Evolutionary conservation across 2,888 invertebrate species (phyloP).

Genomic region (Zeuzera pyrina): DNA sequence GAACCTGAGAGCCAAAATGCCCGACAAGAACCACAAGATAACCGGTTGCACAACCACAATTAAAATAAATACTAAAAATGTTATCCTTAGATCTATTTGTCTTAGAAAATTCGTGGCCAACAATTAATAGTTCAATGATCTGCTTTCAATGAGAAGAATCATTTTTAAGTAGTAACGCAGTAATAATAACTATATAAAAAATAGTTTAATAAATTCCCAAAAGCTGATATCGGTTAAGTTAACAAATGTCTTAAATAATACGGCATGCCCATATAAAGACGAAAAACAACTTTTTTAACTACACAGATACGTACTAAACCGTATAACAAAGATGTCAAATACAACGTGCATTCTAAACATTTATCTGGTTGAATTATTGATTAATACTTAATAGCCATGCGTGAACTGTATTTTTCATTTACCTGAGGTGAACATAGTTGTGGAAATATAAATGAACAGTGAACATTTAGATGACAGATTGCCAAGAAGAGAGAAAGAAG

Average conservation of each 20-base stretch:
- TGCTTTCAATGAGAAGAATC: no score
- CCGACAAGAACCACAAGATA: conserved; percentile 69
- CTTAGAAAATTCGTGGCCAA: no score
- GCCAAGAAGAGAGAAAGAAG: conserved; percentile 42
- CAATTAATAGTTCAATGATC: no score
- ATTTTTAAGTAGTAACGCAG: no score
- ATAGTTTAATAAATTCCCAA: no score
- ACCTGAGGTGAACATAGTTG: conserved; percentile 40
- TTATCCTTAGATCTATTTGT: no score
- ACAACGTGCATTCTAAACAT: conserved; percentile 71
- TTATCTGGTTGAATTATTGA: conserved; percentile 48
- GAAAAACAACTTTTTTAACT: conserved; percentile 44
- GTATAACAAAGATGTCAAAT: conserved; percentile 44
- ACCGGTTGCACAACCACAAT: conserved; percentile 37
- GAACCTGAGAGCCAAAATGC: conserved; percentile 83
- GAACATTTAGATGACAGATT: conserved; percentile 34
- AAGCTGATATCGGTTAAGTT: no score
- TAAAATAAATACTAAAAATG: no score
- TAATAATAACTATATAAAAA: no score
- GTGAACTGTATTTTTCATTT: conserved; percentile 33
- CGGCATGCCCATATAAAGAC: conserved; percentile 53
- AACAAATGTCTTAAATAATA: conserved; percentile 25
- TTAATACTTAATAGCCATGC: conserved; percentile 62
- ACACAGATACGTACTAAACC: conserved; percentile 51
- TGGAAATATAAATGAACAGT: conserved; percentile 39